A percentile compares a stretch with the other conserved stretches of the same genome.
Conservation (phyloP, 2,113 vertebrate species). For the Amblyopsis rosae region DNA sequence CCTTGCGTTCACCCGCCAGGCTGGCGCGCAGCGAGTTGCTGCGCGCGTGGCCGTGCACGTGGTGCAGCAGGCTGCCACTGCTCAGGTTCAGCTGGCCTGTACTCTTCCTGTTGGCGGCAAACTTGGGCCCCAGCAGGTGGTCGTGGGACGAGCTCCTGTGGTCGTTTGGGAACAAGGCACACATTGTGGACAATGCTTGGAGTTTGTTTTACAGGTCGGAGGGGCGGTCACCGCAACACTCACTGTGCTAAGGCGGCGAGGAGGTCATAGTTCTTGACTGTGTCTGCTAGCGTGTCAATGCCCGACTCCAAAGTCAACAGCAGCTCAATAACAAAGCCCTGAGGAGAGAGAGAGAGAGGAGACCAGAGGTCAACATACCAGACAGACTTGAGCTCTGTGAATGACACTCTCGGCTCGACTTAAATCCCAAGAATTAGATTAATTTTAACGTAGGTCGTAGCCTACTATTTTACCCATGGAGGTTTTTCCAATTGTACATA, state of each 20-base stretch:
- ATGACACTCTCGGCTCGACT: too few species aligned
- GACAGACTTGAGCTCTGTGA: too few species aligned
- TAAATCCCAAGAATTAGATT: too few species aligned
- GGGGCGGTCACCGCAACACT: constrained; percentile 53
- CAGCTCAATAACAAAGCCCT: constrained; percentile 99
- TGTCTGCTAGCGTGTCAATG: constrained; percentile 94
- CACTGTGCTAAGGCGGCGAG: constrained; percentile 95
- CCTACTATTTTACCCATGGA: too few species aligned
- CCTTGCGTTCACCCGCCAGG: constrained; percentile 84
- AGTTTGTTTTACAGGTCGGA: neutral
- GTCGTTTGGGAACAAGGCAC: neutral
- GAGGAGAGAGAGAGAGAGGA: constrained; percentile 8
- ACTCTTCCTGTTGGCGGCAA: constrained; percentile 95
- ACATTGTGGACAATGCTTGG: too few species aligned
- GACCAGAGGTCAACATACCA: constrained; percentile 2
- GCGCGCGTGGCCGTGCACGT: constrained; percentile 80
- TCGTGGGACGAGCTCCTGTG: constrained; percentile 84
- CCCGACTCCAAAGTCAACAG: constrained; percentile 95
- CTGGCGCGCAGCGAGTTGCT: constrained; percentile 93
- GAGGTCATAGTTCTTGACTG: constrained; percentile 95
- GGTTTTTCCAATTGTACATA: too few species aligned
- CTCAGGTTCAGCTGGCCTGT: constrained; percentile 94
- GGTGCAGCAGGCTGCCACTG: constrained; percentile 80
- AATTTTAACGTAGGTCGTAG: too few species aligned
- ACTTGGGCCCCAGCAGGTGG: constrained; percentile 89